A percentile compares a stretch with the other conserved stretches of the same genome.
These are phyloP conservation scores for Australoheros facetus DNA, from an alignment of 2,797 vertebrate species.

Conservation along the genomic window DNA sequence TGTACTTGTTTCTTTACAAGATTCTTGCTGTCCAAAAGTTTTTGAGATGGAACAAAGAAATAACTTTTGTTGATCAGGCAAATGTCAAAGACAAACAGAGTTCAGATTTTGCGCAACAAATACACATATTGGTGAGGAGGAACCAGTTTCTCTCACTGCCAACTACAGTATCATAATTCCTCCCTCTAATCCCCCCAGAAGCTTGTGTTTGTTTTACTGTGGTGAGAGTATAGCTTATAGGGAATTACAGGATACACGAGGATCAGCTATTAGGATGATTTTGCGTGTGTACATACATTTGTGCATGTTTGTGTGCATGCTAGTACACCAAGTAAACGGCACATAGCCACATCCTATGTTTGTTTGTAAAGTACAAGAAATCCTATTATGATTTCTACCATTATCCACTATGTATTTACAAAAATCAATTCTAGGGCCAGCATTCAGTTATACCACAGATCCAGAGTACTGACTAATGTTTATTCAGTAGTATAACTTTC, in stretches of 20 bases:
- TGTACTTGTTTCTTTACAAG: background rate
- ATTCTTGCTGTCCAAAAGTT: background rate
- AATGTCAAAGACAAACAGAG: background rate
- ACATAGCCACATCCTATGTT: background rate
- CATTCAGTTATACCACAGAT: background rate
- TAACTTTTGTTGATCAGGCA: background rate
- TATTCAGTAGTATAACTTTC: background rate
- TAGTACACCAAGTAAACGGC: background rate
- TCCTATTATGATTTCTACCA: background rate
- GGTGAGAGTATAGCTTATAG: conserved; percentile 39
- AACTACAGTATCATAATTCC: conserved; percentile 4
- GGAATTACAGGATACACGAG: conserved; percentile 48
- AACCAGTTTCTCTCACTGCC: background rate
- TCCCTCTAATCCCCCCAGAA: conserved; percentile 32
- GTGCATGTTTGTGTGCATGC: conserved; percentile 4
- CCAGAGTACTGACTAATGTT: background rate
- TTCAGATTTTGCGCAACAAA: background rate
- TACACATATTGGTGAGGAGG: background rate
- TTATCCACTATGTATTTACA: background rate
- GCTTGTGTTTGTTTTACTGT: conserved; percentile 51
- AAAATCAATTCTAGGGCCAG: background rate
- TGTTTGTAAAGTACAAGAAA: background rate
- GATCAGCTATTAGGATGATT: conserved; percentile 58
- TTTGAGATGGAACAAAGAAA: background rate
- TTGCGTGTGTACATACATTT: conserved; percentile 25